Base-by-base conservation (phyloP, 1,140 invertebrate species). In the Drosophila eugracilis region DNA sequence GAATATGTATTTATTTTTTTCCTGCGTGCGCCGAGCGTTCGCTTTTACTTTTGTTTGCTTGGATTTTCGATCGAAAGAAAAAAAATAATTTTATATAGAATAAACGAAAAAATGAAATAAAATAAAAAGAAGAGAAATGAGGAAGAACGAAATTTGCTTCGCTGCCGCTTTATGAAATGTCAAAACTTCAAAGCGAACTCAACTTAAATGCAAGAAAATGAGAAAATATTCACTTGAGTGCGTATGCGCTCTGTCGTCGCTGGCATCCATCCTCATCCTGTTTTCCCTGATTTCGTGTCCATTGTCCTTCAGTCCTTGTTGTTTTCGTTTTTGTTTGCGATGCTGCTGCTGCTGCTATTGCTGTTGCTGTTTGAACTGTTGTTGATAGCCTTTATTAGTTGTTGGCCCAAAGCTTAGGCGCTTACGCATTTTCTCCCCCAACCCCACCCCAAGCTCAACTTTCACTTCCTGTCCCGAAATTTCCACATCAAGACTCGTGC, bases 221-320 rank as follows among this genome's bases (percentile, higher is more conserved):
- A 78, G 81, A 89, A 90, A 86, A 90, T 90, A 86, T 90, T 75
- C 89, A 89, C 89, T 90, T 83, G 89, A 90, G 69, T 90, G 80
- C 80, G 75, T 84, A 75, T 73, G 67, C 66, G 67, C 67, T n/a
- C n/a, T 57, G 37, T 17, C 60, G 48, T 30, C 39, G 47, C 22
- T 26, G 58, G 12, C 22, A 34, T 45, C 9, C 10, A 30, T 30
- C 21, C 32, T 47, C 22, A 22, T 50, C 52, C 21, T 59, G 34
- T 62, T 53, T 65, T 37, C 44, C 44, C 32, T 69, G 55, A 62
- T 58, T 52, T 48, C 28, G 26, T 49, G 26, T 9, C 36, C 32
- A 58, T 65, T 77, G 73, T 69, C 52, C 47, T 48, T 30, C 7
- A 52, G 21, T 52, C 42, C 21, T n/a, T 26, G 45, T n/a, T 44